These are phyloP conservation scores for Aphaenogaster ashmeadi DNA, from an alignment of 1,140 invertebrate genomes.

Conservation along the genomic window DNA sequence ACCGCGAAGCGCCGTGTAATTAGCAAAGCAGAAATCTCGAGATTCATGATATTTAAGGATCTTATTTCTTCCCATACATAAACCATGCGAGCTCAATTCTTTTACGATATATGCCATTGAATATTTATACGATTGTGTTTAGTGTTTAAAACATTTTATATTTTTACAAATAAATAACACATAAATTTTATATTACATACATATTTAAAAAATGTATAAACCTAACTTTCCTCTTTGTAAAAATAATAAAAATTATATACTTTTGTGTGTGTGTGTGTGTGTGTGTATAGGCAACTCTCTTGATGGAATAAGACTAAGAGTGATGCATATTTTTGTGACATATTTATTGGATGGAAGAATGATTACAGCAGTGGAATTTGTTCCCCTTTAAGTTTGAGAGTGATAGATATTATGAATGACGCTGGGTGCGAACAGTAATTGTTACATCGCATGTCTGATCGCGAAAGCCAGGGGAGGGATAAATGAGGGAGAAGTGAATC, in stretches of 20 bases:
- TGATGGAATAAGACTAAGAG: constrained; percentile 14
- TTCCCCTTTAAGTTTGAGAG: constrained; percentile 70
- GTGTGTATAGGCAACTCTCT: constrained; percentile 8
- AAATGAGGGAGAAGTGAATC: constrained; percentile 73
- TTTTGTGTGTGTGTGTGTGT: neutral
- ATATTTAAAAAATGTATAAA: neutral
- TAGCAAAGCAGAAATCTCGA: constrained; percentile 75
- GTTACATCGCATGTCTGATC: constrained; percentile 83
- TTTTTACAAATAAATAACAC: neutral
- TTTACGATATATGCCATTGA: constrained; percentile 49
- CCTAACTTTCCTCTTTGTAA: neutral
- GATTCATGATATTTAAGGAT: constrained; percentile 66
- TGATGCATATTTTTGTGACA: constrained; percentile 49
- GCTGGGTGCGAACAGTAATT: constrained; percentile 78
- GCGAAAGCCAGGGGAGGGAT: constrained; percentile 68
- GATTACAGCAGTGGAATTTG: constrained; percentile 43
- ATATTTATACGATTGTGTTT: neutral
- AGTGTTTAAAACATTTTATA: neutral
- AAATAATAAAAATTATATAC: constrained; percentile 26
- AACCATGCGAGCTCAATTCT: constrained; percentile 55
- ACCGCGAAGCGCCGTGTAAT: constrained; percentile 76
- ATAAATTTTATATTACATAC: neutral
- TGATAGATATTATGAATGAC: constrained; percentile 81
- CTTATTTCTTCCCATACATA: constrained; percentile 68
- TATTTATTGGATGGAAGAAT: constrained; percentile 34